phyloP scores from a whole-genome alignment of 2,888 invertebrate genomes.

The Diadromus collaris region DNA sequence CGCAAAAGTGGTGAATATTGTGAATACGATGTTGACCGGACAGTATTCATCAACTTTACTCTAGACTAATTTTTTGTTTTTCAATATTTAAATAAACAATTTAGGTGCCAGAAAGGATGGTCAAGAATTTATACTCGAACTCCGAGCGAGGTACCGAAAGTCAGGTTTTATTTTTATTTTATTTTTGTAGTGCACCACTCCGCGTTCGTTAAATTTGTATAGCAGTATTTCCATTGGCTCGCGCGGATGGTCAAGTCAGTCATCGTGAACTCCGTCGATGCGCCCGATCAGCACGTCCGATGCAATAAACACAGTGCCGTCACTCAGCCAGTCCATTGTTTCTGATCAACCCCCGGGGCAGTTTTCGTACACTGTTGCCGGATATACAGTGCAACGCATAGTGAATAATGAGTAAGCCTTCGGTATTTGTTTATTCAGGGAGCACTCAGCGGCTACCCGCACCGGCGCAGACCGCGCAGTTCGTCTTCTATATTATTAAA shows the following conservation, averaged over 20 bases:
- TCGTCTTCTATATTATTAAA: conserved; percentile 74
- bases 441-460: conserved; percentile 75
- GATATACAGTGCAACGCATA: conserved; percentile 56
- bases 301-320: conserved; percentile 38
- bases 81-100: neutral
- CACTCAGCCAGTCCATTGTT: conserved; percentile 49
- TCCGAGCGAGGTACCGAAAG: neutral
- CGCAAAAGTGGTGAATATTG: neutral
- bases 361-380: conserved; percentile 51
- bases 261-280: conserved; percentile 16
- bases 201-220: neutral
- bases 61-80: neutral
- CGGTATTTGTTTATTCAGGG: conserved; percentile 78
- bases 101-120: neutral
- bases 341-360: conserved; percentile 31
- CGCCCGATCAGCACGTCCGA: conserved; percentile 7
- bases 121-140: neutral
- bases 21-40: neutral
- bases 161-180: neutral
- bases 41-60: neutral
- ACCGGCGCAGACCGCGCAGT: conserved; percentile 57
- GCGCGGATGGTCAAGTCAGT: conserved; percentile 12
- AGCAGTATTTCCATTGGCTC: neutral
- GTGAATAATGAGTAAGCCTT: conserved; percentile 75
- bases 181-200: neutral